Evolutionary conservation across 2,113 vertebrate genomes (phyloP), one percentile per base, ranked within the genome.

Genomic region (Dicaeum eximium): DNA sequence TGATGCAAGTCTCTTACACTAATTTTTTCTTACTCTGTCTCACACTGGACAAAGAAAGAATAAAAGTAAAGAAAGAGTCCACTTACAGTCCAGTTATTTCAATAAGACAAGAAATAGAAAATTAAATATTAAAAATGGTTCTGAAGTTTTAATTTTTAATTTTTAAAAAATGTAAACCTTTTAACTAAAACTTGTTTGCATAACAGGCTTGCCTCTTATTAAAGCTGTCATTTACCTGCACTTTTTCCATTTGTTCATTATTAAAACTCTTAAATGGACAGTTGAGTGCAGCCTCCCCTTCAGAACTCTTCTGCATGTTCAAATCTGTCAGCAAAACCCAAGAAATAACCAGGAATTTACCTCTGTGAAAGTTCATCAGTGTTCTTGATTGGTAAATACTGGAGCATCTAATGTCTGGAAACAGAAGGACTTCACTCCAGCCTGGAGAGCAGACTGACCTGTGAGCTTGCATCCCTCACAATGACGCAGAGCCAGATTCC

Each of bases 401-500:
- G 21, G 22, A 50, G 42, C 22, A 84, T 60, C 56, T 91, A 53
- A 80, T 0, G 60, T 45, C 69, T 95, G 69, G 25, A 40, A 89
- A 60, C 73, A 92, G 85, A 47, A 92, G 77, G 48, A 64, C 73
- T 92, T 93, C 22, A 80, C 89, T 71, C 56, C 89, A 86, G 87
- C 47, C 1, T 69, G 57, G 57, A 53, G n/a, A 80, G n/a, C 86
- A 66, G 71, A 37, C 12, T 84, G 82, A 35, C 80, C 81, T 86
- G 44, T n/a, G 69, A 88, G 69, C 53, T 75, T 79, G 48, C 28
- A 15, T 84, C 60, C 72, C 86, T 87, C 61, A 40, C 47, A 80
- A 74, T 91, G 86, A 84, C 92, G 93, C 92, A 95, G 83, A 94
- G 40, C 44, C 48, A 84, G 80, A 74, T 86, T 92, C 86, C 83